These are phyloP conservation scores for Agonopterix alstromeriana DNA, from an alignment of 2,888 invertebrate genomes.

Conservation along the genomic window DNA sequence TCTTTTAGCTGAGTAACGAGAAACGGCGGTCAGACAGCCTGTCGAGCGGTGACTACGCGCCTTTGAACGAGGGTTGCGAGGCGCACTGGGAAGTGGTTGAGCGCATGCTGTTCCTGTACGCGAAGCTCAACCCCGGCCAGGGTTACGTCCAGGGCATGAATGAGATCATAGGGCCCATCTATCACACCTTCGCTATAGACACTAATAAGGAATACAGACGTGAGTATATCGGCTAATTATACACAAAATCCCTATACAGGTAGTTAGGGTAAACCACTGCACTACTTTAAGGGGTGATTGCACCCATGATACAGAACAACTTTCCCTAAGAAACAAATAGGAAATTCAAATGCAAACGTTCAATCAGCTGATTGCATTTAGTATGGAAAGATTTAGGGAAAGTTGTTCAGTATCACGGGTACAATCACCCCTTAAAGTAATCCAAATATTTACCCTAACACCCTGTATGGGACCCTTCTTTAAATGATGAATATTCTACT, in stretches of 20 bases:
- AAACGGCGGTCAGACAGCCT: conserved; percentile 77
- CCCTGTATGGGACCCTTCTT: too few species aligned
- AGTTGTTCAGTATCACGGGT: too few species aligned
- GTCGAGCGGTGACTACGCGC: conserved; percentile 81
- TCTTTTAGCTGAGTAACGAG: conserved; percentile 84
- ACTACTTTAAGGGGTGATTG: too few species aligned
- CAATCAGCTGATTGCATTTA: too few species aligned
- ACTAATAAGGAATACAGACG: conserved; percentile 87
- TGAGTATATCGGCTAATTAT: conserved; percentile 41
- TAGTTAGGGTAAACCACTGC: too few species aligned
- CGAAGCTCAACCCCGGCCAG: conserved; percentile 98
- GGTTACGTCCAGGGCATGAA: conserved; percentile 99
- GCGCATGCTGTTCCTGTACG: conserved; percentile 96
- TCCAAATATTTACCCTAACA: too few species aligned
- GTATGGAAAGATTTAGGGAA: too few species aligned
- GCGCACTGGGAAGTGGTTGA: conserved; percentile 99
- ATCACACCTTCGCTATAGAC: conserved; percentile 97
- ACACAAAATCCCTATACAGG: background rate
- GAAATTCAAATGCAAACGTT: too few species aligned
- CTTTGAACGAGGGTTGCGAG: conserved; percentile 92
- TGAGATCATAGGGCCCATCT: conserved; percentile 98
- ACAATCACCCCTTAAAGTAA: too few species aligned
- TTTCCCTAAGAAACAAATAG: too few species aligned
- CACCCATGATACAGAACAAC: too few species aligned
- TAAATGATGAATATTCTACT: too few species aligned